Base-by-base conservation (phyloP, 2,797 vertebrate genomes). In the Xerus rutilus region DNA sequence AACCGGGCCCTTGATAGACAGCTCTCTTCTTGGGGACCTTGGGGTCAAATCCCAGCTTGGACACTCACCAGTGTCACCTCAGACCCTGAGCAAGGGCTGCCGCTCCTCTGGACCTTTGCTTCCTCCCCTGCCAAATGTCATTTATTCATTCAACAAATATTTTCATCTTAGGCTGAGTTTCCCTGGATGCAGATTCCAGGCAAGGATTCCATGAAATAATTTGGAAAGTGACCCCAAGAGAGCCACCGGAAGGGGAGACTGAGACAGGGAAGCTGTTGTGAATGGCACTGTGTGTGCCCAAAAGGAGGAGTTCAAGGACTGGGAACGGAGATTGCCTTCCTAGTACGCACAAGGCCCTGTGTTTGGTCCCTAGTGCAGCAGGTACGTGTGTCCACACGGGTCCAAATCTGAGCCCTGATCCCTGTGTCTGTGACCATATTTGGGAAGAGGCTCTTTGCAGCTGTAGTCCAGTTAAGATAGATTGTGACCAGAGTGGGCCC, bases 361-460 rank as follows among this genome's bases (percentile, higher is more conserved):
- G 52, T 20, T 72, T 30, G 21, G 15, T 23, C 52, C 45, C 52
- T 8, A 59, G 65, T 21, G 57, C 49, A 32, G 54, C 47, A 7
- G 9, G 47, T 49, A 13, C 14, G 49, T 49, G 49, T 13, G 49
- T 13, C 11, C 49, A 14, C 49, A 49, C 12, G 12, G 12, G 49
- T 5, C 39, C 54, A 54, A 67, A 21, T 47, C 59, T 52, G 54
- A 57, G 18, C 54, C 18, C 54, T 57, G 54, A 20, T 17, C 54
- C 20, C 54, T 62, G 14, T 1, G 12, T n/a, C 57, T 5, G 17
- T 10, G 86, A 57, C 43, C 3, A 0, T 28, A 0, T 49, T 57
- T 57, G 39, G 78, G 72, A 81, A 47, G 5, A 0, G 14, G 30
- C 17, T 57, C 65, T 89, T 62, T 57, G 74, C 47, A 28, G 74